Conservation (phyloP, 2,113 vertebrate genomes). For the Hassar affinis region DNA sequence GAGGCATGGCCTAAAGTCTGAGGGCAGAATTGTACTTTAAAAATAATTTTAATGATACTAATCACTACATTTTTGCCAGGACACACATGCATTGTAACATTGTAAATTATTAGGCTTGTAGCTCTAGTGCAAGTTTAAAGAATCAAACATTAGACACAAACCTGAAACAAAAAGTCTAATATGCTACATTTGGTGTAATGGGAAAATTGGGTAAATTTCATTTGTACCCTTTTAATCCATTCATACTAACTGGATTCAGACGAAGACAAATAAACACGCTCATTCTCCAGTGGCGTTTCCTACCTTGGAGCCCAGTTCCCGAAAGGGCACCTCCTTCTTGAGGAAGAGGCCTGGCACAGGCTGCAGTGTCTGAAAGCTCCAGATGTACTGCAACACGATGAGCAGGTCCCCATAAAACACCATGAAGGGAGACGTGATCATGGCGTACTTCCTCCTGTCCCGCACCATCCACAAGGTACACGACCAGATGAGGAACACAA, state of each 20-base stretch:
- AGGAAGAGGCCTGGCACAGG: conserved; percentile 83
- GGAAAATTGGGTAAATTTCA: neutral
- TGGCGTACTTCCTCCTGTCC: conserved; percentile 85
- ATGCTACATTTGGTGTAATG: neutral
- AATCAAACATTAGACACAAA: neutral
- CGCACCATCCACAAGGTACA: conserved; percentile 94
- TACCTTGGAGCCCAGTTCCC: conserved; percentile 85
- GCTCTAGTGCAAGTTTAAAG: neutral
- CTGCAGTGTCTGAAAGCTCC: conserved; percentile 82
- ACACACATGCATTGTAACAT: neutral
- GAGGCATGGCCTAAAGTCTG: neutral
- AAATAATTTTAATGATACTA: neutral
- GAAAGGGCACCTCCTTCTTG: conserved; percentile 75
- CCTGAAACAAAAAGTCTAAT: neutral
- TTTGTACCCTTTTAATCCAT: neutral
- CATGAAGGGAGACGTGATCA: conserved; percentile 92
- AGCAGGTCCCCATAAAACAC: conserved; percentile 88
- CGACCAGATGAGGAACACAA: conserved; percentile 91
- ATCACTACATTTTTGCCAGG: neutral
- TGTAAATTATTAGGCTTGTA: neutral
- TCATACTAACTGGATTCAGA: neutral
- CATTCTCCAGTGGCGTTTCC: neutral
- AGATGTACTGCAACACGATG: conserved; percentile 88
- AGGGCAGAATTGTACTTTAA: neutral
- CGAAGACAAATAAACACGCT: neutral